phyloP scores from a whole-genome alignment of 1,140 invertebrate species.

The Bombus superbus region DNA sequence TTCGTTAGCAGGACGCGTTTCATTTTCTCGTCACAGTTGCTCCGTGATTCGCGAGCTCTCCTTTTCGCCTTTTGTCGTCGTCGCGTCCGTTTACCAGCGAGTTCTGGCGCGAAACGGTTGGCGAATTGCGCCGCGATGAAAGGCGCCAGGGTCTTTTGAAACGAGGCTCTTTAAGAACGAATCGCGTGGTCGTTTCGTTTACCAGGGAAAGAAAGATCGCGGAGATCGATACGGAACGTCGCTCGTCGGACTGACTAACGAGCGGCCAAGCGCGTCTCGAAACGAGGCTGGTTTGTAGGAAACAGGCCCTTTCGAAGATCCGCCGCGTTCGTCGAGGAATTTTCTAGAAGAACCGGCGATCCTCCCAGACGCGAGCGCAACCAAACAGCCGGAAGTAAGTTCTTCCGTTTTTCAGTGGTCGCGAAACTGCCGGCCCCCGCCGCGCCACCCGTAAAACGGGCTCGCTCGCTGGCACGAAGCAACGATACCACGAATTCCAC shows the following conservation, averaged over 20 bases:
- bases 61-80: background rate
- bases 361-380: background rate
- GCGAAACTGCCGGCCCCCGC: background rate
- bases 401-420: background rate
- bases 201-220: background rate
- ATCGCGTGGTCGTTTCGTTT: background rate
- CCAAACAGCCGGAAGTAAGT: background rate
- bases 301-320: background rate
- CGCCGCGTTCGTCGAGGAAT: constrained; percentile 33
- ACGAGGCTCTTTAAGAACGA: background rate
- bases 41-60: background rate
- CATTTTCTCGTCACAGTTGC: constrained; percentile 17
- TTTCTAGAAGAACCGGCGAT: background rate
- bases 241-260: too few relatives aligned
- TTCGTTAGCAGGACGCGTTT: background rate
- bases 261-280: background rate
- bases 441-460: background rate
- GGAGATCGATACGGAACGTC: background rate
- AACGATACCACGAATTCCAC: background rate
- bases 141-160: too few relatives aligned
- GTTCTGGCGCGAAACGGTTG: background rate
- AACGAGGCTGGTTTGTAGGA: constrained; percentile 15
- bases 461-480: background rate
- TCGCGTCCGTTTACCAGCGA: background rate
- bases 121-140: background rate